Evolutionary conservation across 2,113 vertebrate species (phyloP).

Genomic region (Rallus limicola): DNA sequence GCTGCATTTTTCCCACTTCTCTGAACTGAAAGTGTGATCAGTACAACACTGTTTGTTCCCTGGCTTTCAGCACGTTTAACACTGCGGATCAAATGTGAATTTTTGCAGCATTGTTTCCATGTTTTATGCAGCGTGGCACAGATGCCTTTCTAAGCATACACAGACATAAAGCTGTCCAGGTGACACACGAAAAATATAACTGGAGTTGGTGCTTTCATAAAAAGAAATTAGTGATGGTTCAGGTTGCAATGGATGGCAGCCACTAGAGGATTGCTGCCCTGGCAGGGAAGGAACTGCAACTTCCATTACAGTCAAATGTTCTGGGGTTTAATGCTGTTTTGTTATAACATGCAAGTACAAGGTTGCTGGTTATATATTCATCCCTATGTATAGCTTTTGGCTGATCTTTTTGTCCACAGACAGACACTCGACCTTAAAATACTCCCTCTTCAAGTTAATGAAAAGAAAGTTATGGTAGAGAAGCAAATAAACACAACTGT

Average conservation of each 20-base stretch:
- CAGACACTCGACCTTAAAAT: background rate
- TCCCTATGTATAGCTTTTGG: background rate
- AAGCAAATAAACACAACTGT: background rate
- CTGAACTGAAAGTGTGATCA: background rate
- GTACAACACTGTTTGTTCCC: background rate
- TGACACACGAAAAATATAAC: conserved; percentile 18
- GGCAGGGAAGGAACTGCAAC: conserved; percentile 8
- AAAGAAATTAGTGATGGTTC: conserved; percentile 51
- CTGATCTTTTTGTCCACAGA: conserved; percentile 1
- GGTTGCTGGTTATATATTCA: conserved; percentile 5
- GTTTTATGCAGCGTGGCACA: background rate
- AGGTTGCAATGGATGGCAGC: conserved; percentile 36
- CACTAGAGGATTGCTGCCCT: conserved; percentile 7
- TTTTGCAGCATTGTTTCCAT: background rate
- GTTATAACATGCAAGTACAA: conserved; percentile 5
- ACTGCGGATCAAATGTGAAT: background rate
- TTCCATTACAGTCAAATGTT: background rate
- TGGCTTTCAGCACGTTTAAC: background rate
- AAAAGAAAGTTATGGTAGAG: background rate
- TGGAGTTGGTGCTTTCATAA: conserved; percentile 11
- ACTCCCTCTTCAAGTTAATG: background rate
- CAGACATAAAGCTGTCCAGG: conserved; percentile 2
- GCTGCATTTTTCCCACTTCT: background rate
- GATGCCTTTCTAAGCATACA: background rate
- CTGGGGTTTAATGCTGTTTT: conserved; percentile 5